Conservation (phyloP, 2,113 vertebrate genomes). For the Tichodroma muraria region DNA sequence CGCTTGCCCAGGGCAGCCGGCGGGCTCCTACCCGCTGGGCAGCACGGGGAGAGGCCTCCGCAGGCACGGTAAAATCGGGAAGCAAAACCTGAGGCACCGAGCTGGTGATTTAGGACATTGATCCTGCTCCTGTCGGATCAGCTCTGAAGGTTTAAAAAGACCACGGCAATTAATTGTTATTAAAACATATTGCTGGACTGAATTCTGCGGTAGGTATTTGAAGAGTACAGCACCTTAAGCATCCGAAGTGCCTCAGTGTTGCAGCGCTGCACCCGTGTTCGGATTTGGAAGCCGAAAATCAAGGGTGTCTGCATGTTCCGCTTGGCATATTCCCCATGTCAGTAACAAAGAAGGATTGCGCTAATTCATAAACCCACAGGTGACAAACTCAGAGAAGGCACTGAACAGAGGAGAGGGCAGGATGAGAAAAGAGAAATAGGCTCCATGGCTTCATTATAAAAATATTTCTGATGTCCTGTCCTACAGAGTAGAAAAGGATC, state of each 20-base stretch:
- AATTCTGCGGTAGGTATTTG: not conserved
- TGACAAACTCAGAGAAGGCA: not conserved
- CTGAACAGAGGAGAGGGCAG: not conserved
- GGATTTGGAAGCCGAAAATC: not conserved
- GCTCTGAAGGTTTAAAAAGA: not conserved
- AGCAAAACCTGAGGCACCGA: not conserved
- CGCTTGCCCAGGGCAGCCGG: accelerated
- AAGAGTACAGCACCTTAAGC: not conserved
- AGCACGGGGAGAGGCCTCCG: accelerated
- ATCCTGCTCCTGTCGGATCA: not conserved
- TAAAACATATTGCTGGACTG: not conserved
- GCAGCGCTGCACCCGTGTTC: not conserved
- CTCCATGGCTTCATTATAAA: not conserved
- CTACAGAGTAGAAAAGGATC: not conserved
- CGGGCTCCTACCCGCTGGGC: not conserved
- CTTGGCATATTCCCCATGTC: not conserved
- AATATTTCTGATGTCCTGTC: not conserved
- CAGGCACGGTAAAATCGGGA: not conserved
- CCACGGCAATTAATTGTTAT: not conserved
- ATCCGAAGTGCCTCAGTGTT: not conserved
- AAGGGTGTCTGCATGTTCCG: not conserved
- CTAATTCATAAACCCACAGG: not conserved
- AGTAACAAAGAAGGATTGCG: not conserved
- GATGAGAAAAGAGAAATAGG: not conserved
- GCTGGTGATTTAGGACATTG: not conserved